A percentile compares a stretch with the other conserved stretches of the same genome.
Evolutionary conservation across 2,113 vertebrate species (phyloP).

Genomic region (Pimephales promelas): DNA sequence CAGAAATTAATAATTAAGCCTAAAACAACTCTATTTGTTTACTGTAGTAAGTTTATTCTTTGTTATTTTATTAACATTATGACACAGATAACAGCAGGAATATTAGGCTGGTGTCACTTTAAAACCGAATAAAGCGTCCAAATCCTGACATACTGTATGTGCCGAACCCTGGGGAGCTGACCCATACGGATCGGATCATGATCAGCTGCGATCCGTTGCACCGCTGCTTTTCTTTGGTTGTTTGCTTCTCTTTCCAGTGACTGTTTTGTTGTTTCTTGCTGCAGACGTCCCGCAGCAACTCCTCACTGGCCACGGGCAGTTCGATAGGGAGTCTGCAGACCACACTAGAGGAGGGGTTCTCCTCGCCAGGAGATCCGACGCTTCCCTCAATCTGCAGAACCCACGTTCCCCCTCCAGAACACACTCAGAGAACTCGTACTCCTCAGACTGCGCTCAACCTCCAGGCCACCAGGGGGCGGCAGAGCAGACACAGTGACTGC

Average conservation of each 20-base stretch:
- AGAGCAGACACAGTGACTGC: constrained; percentile 84
- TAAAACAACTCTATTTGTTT: too few species aligned
- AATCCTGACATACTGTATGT: too few species aligned
- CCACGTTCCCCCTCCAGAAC: constrained; percentile 31
- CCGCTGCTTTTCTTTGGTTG: too few species aligned
- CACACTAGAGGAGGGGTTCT: constrained; percentile 84
- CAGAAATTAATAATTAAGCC: too few species aligned
- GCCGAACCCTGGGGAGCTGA: too few species aligned
- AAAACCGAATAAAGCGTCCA: too few species aligned
- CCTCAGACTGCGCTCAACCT: constrained; percentile 67
- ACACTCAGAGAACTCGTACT: constrained; percentile 17
- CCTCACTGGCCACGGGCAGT: constrained; percentile 73
- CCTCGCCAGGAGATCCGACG: constrained; percentile 72
- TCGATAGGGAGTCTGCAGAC: constrained; percentile 84
- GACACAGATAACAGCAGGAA: too few species aligned
- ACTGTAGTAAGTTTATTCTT: too few species aligned
- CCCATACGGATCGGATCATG: too few species aligned
- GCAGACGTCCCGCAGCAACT: constrained; percentile 73
- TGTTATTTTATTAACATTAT: too few species aligned
- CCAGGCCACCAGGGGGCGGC: constrained; percentile 81
- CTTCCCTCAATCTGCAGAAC: constrained; percentile 67
- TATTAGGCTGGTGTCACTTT: too few species aligned
- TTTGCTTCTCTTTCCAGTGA: not conserved
- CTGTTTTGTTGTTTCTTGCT: not conserved
- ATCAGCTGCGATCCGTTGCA: too few species aligned